Evolutionary conservation across 1,140 invertebrate genomes (phyloP), one percentile per base, ranked within the genome.

Genomic region (Thaumetopoea pityocampa): DNA sequence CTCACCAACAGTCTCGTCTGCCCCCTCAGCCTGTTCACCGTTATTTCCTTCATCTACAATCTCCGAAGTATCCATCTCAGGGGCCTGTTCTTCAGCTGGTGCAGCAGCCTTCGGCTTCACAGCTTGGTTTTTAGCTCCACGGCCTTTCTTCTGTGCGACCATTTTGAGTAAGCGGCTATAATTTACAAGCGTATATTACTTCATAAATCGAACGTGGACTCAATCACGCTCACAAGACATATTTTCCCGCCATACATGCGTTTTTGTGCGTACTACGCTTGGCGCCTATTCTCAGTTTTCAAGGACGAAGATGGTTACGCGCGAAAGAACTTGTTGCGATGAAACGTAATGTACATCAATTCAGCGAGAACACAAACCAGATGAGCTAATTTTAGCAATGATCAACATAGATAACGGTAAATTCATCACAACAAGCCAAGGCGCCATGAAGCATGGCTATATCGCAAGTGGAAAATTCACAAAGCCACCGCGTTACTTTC

Each of bases 71-170:
- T 80, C 71, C 7, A 35, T 40, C 30, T 59, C 66, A 19, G 33
- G 46, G 1, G 47, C 40, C n/a, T 40, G 45, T 7, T 73, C 70
- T 19, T 69, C 73, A 1, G 47, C 49, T 6, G 45, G 32, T 14
- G 58, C 42, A 23, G 56, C 49, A 27, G 72, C 49, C 34, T 77
- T 74, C 0, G 67, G 51, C 46, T 72, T 78, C 2, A 61, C 58
- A 15, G 67, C 67, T 51, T 71, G 68, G 18, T 51, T 67, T 59
- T 70, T 80, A 22, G 73, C 80, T 17, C 77, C 80, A 36, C 79
- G 79, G 45, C 79, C 79, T 54, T 61, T 70, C 57, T 83, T 83
- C 24, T 64, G 74, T 10, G 79, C 79, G 17, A 84, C 79, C 79
- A 84, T 84, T 34, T 55, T 78, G 28, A 34, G 16, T 33, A 42